These are phyloP conservation scores for Patella caerulea DNA, from an alignment of 2,888 invertebrate species.

Conservation along the genomic window DNA sequence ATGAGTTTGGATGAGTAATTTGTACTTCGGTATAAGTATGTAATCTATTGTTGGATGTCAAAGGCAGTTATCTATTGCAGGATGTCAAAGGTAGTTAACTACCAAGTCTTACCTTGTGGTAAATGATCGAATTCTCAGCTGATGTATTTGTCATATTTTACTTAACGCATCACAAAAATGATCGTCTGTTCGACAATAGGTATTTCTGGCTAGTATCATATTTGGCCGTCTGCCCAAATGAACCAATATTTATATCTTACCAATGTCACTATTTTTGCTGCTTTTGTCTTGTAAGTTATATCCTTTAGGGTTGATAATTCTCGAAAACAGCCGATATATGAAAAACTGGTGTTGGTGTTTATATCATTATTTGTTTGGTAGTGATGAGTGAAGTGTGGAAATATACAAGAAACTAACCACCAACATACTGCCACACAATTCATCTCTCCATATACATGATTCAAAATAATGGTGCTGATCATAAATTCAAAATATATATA, in stretches of 20 bases:
- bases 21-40: neutral
- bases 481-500: no score
- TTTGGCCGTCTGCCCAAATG: slow-evolving; percentile 1
- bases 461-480: no score
- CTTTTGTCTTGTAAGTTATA: neutral
- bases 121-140: neutral
- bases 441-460: no score
- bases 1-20: no score
- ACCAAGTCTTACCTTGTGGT: neutral
- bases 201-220: neutral
- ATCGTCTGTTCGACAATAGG: slow-evolving; percentile 2
- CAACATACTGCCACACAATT: no score
- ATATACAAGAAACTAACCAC: no score
- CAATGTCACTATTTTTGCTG: neutral
- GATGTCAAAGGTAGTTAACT: neutral
- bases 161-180: neutral
- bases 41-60: neutral
- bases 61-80: neutral
- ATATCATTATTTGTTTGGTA: no score
- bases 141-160: slow-evolving; percentile 9
- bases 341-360: no score
- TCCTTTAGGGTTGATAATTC: no score
- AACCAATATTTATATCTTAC: slow-evolving; percentile 2
- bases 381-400: no score
- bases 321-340: no score